Conservation (phyloP, 2,888 invertebrate genomes). For the Brachylomia viminalis region DNA sequence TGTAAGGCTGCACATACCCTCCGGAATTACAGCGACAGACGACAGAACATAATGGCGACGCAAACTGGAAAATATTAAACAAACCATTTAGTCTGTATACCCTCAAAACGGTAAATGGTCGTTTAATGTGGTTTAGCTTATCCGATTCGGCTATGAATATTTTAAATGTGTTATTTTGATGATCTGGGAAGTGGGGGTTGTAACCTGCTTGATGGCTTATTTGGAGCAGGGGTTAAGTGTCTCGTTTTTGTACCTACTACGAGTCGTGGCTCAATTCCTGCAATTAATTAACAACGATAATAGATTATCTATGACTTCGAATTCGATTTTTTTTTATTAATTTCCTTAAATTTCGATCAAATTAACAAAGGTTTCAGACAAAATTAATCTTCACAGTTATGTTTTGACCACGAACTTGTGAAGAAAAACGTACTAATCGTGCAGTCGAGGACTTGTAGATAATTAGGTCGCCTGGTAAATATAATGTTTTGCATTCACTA, state of each 20-base stretch:
- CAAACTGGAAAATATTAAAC: conserved; percentile 64
- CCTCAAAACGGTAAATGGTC: conserved; percentile 63
- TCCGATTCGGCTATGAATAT: conserved; percentile 67
- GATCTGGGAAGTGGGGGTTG: conserved; percentile 5
- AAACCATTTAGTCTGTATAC: conserved; percentile 62
- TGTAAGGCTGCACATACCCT: conserved; percentile 3
- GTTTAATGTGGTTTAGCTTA: conserved; percentile 66
- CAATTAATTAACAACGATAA: background rate
- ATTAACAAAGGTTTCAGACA: background rate
- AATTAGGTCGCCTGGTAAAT: background rate
- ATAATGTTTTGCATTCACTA: background rate
- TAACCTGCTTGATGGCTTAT: conserved; percentile 6
- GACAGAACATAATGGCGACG: conserved; percentile 49
- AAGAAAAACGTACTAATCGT: background rate
- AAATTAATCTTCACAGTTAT: background rate
- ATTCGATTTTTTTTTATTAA: too few relatives aligned
- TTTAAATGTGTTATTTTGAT: conserved; percentile 65
- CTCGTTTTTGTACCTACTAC: background rate
- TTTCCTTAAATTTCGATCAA: background rate
- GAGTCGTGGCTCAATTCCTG: background rate
- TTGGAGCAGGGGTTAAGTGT: background rate
- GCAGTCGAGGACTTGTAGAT: background rate
- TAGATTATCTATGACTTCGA: too few relatives aligned
- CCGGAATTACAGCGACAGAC: conserved; percentile 51
- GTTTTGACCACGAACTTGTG: background rate